Conservation (phyloP, 2,797 vertebrate species). For the Delichon dasypus region DNA sequence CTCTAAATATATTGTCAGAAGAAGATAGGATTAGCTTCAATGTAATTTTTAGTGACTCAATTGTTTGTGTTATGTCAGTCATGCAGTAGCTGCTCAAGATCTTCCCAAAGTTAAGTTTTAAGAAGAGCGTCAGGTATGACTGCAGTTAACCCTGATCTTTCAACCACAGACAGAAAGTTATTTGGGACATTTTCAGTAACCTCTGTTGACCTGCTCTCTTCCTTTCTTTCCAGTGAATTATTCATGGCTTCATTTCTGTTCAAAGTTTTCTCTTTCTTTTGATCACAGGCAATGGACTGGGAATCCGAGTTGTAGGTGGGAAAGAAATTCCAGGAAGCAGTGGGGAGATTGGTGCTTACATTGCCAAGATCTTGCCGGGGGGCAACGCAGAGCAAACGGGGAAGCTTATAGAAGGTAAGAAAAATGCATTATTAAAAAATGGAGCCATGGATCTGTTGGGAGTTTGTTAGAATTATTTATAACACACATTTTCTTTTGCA, state of each 20-base stretch:
- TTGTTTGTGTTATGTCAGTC: background rate
- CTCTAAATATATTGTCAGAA: background rate
- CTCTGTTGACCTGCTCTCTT: background rate
- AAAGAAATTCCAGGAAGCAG: constrained; percentile 93
- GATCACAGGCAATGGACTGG: constrained; percentile 82
- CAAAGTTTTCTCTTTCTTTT: constrained; percentile 42
- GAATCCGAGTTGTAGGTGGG: constrained; percentile 93
- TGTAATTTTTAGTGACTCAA: background rate
- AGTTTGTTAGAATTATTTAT: background rate
- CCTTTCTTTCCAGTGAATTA: background rate
- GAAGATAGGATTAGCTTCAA: background rate
- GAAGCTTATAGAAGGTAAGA: constrained; percentile 91
- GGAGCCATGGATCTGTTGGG: background rate
- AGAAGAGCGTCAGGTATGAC: background rate
- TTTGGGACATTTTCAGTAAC: background rate
- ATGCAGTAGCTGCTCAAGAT: background rate
- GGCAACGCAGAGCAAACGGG: constrained; percentile 91
- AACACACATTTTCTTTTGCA: background rate
- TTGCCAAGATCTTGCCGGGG: constrained; percentile 91
- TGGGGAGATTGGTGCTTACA: constrained; percentile 94
- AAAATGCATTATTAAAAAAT: background rate
- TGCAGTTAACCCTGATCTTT: background rate
- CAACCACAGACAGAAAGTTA: background rate
- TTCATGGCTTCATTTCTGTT: background rate
- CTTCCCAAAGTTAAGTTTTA: background rate